Evolutionary conservation across 1,140 invertebrate species (phyloP).

Genomic region (Drosophila neocordata): DNA sequence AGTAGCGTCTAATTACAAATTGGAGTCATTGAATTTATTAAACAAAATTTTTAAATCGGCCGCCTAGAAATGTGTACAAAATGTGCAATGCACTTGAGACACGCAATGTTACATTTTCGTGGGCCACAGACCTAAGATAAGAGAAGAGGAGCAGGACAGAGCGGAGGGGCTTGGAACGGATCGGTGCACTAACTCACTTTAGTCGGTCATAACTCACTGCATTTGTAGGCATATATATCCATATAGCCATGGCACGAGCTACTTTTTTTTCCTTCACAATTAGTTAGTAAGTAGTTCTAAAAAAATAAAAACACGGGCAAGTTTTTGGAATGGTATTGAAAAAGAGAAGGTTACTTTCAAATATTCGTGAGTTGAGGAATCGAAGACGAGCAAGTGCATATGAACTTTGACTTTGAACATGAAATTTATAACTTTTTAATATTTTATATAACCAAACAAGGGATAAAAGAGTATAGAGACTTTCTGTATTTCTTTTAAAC

Average conservation of each 20-base stretch:
- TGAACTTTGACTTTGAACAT: too few species aligned
- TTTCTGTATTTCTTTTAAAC: too few species aligned
- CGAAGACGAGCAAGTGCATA: too few species aligned
- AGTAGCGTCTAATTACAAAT: constrained; percentile 77
- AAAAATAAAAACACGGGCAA: not conserved
- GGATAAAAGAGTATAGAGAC: too few species aligned
- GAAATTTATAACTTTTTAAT: too few species aligned
- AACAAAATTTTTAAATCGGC: constrained; percentile 52
- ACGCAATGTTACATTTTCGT: constrained; percentile 59
- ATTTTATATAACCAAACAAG: too few species aligned
- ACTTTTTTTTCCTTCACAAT: constrained; percentile 2
- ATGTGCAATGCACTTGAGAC: constrained; percentile 64
- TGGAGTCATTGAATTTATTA: constrained; percentile 81
- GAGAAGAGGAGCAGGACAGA: not conserved
- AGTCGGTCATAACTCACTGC: constrained; percentile 71
- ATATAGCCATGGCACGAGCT: constrained; percentile 17
- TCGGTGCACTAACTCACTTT: constrained; percentile 43
- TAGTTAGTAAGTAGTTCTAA: not conserved
- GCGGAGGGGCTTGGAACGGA: constrained; percentile 26
- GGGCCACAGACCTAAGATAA: constrained; percentile 16
- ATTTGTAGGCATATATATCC: constrained; percentile 37
- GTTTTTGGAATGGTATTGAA: too few species aligned
- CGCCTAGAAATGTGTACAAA: constrained; percentile 49
- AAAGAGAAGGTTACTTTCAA: too few species aligned
- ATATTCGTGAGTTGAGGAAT: too few species aligned